A percentile compares a stretch with the other conserved stretches of the same genome.
Evolutionary conservation across 2,888 invertebrate genomes (phyloP).

Genomic region (Perizoma flavofasciatum): DNA sequence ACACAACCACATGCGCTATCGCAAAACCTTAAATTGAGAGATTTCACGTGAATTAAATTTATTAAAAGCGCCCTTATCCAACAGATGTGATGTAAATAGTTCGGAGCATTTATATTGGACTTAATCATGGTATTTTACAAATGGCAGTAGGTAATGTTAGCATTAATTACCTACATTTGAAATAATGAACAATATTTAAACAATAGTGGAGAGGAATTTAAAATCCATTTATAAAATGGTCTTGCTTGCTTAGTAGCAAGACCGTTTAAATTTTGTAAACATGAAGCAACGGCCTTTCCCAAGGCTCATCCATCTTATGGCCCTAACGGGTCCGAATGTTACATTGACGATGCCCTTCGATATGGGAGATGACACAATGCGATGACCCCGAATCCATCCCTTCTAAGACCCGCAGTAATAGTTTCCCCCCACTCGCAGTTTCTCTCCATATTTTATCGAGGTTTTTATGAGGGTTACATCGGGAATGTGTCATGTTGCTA

Average conservation of each 20-base stretch:
- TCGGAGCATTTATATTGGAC: constrained; percentile 41
- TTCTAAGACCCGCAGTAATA: constrained; percentile 63
- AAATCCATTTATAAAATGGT: no score
- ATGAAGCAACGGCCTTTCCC: constrained; percentile 42
- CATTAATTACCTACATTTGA: constrained; percentile 26
- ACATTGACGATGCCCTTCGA: constrained; percentile 68
- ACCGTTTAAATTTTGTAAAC: constrained; percentile 45
- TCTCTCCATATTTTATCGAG: constrained; percentile 72
- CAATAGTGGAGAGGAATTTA: constrained; percentile 42
- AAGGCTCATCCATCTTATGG: constrained; percentile 62
- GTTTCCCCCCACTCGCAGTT: constrained; percentile 63
- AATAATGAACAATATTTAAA: constrained; percentile 30
- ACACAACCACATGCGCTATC: constrained; percentile 39
- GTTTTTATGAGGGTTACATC: constrained; percentile 74
- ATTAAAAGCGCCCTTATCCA: constrained; percentile 46
- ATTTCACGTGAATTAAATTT: constrained; percentile 46
- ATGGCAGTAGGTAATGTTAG: constrained; percentile 38
- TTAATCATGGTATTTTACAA: constrained; percentile 43
- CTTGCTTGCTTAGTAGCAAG: no score
- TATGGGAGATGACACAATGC: constrained; percentile 76
- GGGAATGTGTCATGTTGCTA: constrained; percentile 66
- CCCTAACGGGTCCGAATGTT: constrained; percentile 51
- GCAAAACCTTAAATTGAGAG: constrained; percentile 42
- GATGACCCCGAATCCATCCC: constrained; percentile 75
- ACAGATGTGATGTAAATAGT: constrained; percentile 49